These are phyloP conservation scores for Tor tambroides DNA, from an alignment of 2,113 vertebrate species.

Conservation along the genomic window DNA sequence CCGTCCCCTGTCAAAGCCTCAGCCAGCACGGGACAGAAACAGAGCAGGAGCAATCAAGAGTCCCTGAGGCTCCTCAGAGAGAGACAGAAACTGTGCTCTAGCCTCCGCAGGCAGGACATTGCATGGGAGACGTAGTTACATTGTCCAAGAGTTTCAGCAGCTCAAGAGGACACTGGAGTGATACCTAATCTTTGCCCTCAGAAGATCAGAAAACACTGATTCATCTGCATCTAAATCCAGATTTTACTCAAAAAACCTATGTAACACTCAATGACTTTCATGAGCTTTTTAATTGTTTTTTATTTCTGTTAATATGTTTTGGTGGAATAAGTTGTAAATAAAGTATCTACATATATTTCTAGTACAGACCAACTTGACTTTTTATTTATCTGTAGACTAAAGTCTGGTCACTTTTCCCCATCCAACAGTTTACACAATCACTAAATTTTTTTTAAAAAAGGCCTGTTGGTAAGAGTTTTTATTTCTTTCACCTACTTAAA, in stretches of 20 bases:
- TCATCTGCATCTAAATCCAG: background rate
- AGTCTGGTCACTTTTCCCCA: background rate
- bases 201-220: background rate
- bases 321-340: background rate
- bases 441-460: background rate
- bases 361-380: background rate
- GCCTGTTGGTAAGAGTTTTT: background rate
- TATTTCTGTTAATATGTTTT: background rate
- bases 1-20: constrained; percentile 66
- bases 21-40: constrained; percentile 65
- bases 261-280: background rate
- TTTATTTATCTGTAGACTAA: background rate
- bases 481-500: background rate
- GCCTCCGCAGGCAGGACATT: constrained; percentile 80
- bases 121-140: constrained; percentile 79
- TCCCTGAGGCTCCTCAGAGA: constrained; percentile 78
- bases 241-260: background rate
- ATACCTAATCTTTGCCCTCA: background rate
- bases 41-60: constrained; percentile 44
- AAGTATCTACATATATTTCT: background rate
- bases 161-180: background rate
- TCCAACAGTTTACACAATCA: background rate
- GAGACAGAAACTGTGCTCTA: constrained; percentile 80
- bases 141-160: background rate
- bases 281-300: background rate